A percentile compares a stretch with the other conserved stretches of the same genome.
These are phyloP conservation scores for Karalla daura DNA, from an alignment of 2,797 vertebrate species.

Conservation along the genomic window DNA sequence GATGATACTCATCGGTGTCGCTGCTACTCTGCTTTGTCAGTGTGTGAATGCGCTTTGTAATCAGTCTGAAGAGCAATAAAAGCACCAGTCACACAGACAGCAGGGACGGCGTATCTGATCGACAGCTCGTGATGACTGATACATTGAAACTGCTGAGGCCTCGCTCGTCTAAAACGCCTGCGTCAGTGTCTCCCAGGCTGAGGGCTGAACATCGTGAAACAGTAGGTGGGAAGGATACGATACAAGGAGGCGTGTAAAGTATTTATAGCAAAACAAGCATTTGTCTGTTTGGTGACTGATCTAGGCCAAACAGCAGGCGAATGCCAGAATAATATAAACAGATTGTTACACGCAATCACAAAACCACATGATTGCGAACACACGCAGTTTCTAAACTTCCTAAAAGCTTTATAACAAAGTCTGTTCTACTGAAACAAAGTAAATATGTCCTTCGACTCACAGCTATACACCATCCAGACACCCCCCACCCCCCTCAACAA, in stretches of 20 bases:
- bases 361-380: constrained; percentile 3
- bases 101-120: constrained; percentile 4
- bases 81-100: constrained; percentile 20
- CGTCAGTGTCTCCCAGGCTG: constrained; percentile 45
- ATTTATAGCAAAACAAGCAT: constrained; percentile 13
- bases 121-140: constrained; percentile 46
- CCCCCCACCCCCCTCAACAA: too few relatives aligned
- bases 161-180: constrained; percentile 30
- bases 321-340: constrained; percentile 18
- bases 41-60: constrained; percentile 19
- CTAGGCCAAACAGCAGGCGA: constrained; percentile 11
- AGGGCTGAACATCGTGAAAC: constrained; percentile 46
- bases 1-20: constrained; percentile 8
- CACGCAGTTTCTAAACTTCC: background rate
- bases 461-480: background rate
- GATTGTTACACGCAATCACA: background rate
- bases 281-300: constrained; percentile 30
- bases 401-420: background rate
- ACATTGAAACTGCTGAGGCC: constrained; percentile 43
- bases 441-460: background rate
- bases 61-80: constrained; percentile 31
- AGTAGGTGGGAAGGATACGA: constrained; percentile 1
- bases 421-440: background rate
- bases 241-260: constrained; percentile 3
- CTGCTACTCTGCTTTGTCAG: constrained; percentile 16